Base-by-base conservation (phyloP, 2,797 vertebrate genomes). In the Pseudochaenichthys georgianus region DNA sequence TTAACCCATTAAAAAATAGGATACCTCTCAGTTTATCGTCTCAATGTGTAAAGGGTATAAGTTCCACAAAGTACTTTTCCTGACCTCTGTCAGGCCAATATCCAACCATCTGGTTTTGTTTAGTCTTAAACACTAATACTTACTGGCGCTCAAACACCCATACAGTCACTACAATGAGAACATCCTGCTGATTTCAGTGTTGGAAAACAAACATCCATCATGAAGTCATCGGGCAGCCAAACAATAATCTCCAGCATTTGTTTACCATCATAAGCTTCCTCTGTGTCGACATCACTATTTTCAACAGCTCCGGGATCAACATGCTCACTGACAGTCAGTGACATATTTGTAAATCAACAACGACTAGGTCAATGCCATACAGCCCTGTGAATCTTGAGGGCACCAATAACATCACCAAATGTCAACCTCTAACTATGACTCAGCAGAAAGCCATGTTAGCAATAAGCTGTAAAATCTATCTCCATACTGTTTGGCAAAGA, bases 101-200 rank as follows among this genome's bases (percentile, higher is more conserved):
- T 60, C 9, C 50, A 73, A 43, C 64, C 89, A 89, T 86, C 66
- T 91, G 88, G 65, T 67, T 83, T 76, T 80, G 60, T 61, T 89
- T 89, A 63, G 23, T 78, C 74, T 65, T 34, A 11, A 67, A 75
- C 53, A 72, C 71, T 42, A 64, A 64, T 46, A 59, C 68, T 72
- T 42, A 41, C 16, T 59, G 38, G 21, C 58, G 45, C 28, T 75
- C 5, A 75, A 64, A 58, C 34, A 72, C 68, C 70, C 48, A 46
- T 31, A 38, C 42, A 74, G 41, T 75, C 63, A 47, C 67, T 52
- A 75, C 58, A 81, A 64, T 42, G 50, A 77, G 2, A 77, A 52
- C 15, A 54, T 52, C 62, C 41, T 64, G 23, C 65, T 51, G 68
- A 68, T 72, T 42, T 51, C n/a, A 64, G 5, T 60, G 43, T 23